Evolutionary conservation across 2,797 vertebrate genomes (phyloP).

Genomic region (Austrolebias charrua): DNA sequence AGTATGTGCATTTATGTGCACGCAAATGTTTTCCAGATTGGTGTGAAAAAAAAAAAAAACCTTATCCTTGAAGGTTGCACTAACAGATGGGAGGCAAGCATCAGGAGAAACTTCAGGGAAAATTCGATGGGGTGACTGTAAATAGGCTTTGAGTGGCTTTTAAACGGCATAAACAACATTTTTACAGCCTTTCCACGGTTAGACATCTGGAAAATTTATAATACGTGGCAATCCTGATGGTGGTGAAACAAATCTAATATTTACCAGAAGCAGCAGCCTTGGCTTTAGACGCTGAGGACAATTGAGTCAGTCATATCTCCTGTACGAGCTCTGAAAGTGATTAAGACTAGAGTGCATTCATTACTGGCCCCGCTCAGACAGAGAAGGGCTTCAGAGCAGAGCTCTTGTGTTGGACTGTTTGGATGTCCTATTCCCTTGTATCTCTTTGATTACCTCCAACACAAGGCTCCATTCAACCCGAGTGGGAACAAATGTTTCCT

Average conservation of each 20-base stretch:
- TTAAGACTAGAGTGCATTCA: slow-evolving; percentile 75
- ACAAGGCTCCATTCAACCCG: slow-evolving; percentile 91
- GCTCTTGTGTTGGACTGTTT: slow-evolving; percentile 75
- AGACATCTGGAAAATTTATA: slow-evolving; percentile 6
- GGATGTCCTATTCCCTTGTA: slow-evolving; percentile 76
- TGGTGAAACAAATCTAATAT: slow-evolving; percentile 56
- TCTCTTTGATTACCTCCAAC: slow-evolving; percentile 80
- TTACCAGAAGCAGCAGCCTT: slow-evolving; percentile 44
- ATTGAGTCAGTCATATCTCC: slow-evolving; percentile 73
- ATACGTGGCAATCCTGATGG: slow-evolving; percentile 11
- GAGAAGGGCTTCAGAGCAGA: slow-evolving; percentile 73
- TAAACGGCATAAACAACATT: slow-evolving; percentile 13
- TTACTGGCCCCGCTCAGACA: slow-evolving; percentile 67
- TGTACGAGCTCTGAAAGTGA: slow-evolving; percentile 65
- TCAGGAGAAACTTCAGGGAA: slow-evolving; percentile 20
- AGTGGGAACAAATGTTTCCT: slow-evolving; percentile 91
- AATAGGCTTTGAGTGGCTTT: slow-evolving; percentile 1
- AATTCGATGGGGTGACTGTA: slow-evolving; percentile 8
- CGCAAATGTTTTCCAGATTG: slow-evolving; percentile 73
- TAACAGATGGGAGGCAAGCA: slow-evolving; percentile 47
- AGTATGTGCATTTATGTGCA: slow-evolving; percentile 46
- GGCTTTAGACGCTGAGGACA: slow-evolving; percentile 57
- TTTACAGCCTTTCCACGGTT: background rate
- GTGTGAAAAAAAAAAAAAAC: slow-evolving; percentile 26
- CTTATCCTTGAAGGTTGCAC: slow-evolving; percentile 23